Evolutionary conservation across 2,113 vertebrate genomes (phyloP), one percentile per base, ranked within the genome.

Genomic region (Agapornis roseicollis): DNA sequence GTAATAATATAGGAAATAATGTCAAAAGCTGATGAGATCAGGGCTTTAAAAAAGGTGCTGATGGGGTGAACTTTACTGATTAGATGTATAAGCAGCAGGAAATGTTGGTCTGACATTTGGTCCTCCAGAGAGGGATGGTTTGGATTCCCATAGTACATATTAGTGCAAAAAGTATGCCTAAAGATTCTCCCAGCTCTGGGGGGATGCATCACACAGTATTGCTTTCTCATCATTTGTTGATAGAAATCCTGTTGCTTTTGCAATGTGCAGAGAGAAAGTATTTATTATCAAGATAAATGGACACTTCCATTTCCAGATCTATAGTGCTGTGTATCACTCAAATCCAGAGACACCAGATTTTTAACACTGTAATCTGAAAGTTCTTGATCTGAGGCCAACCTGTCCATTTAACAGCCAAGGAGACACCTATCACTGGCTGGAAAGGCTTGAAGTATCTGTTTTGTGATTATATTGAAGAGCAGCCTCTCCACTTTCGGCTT

Each of bases 151-250:
- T 39, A 96, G 96, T 53, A 94, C 89, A 84, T 88, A 92, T 97
- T 96, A 97, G 96, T 94, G 96, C 90, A 80, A 61, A 90, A 95
- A 77, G 61, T 71, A 55, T 31, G 49, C 84, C 83, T 85, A 33
- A 91, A 96, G 94, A 95, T 80, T 49, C 91, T 84, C 73, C 71
- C 90, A 85, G 80, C 95, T 95, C 94, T 0, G 0, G 60, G 85
- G 84, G 66, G 55, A 92, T 95, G 79, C 95, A 86, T 88, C 93
- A 84, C 42, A 39, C 37, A 92, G 87, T 94, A 94, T 92, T 96
- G 93, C 95, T 93, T 95, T 94, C 88, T 97, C 96, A 97, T 97
- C 92, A 93, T 95, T 96, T 93, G 91, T 89, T 97, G 97, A 96
- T 95, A 86, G 93, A 91, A 97, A 94, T 88, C 95, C 92, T 96